Evolutionary conservation across 2,888 invertebrate species (phyloP).

Genomic region (Megaustenia siamemsis): DNA sequence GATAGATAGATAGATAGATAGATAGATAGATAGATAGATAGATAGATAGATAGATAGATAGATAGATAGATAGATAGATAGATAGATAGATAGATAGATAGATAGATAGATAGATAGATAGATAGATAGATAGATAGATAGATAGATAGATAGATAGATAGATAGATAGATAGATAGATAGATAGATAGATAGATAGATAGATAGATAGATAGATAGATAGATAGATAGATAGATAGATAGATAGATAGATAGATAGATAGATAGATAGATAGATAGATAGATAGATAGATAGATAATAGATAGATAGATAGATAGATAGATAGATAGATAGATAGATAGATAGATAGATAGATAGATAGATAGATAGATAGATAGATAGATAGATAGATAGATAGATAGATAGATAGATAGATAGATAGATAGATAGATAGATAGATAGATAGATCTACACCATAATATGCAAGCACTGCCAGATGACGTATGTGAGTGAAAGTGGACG

Average conservation of each 20-base stretch:
- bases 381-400: conserved; percentile 9
- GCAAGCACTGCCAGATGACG: too few relatives aligned
- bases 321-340: background rate
- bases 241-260: background rate
- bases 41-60: conserved; percentile 1
- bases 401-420: conserved; percentile 1
- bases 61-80: background rate
- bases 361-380: background rate
- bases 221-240: background rate
- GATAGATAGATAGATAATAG: too few relatives aligned
- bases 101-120: background rate
- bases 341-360: background rate
- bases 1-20: conserved; percentile 9
- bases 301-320: too few relatives aligned
- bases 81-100: background rate
- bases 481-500: too few relatives aligned
- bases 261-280: background rate
- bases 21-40: background rate
- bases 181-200: background rate
- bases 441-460: too few relatives aligned
- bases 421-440: conserved; percentile 1
- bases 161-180: background rate
- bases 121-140: background rate
- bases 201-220: background rate
- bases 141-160: background rate